These are phyloP conservation scores for Drosophila mayri DNA, from an alignment of 1,140 invertebrate species.

Conservation along the genomic window DNA sequence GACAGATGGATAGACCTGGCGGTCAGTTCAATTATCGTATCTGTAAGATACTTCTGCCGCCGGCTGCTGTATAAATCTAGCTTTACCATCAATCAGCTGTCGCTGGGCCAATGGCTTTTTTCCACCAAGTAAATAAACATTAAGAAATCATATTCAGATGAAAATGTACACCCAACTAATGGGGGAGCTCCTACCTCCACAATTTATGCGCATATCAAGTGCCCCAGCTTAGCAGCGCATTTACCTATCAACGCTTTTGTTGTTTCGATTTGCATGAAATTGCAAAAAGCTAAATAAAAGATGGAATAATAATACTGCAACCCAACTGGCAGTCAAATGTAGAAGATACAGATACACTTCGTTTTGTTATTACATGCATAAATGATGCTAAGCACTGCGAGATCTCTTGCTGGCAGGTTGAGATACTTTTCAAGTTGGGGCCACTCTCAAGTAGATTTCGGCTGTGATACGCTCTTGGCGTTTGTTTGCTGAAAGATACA, in stretches of 20 bases:
- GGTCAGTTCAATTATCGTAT: constrained; percentile 48
- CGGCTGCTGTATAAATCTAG: constrained; percentile 62
- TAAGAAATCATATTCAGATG: constrained; percentile 63
- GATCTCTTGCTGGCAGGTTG: constrained; percentile 11
- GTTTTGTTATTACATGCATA: constrained; percentile 42
- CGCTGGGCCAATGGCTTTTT: constrained; percentile 64
- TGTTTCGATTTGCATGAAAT: constrained; percentile 63
- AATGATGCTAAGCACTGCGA: constrained; percentile 21
- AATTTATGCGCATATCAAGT: constrained; percentile 77
- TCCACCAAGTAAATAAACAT: constrained; percentile 68
- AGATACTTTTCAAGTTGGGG: constrained; percentile 48
- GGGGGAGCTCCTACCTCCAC: neutral
- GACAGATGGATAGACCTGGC: constrained; percentile 15
- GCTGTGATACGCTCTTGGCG: constrained; percentile 14
- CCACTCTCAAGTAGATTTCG: constrained; percentile 25
- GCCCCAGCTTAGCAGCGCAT: constrained; percentile 34
- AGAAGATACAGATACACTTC: constrained; percentile 33
- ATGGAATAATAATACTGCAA: constrained; percentile 15
- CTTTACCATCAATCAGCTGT: constrained; percentile 81
- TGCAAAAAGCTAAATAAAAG: constrained; percentile 25
- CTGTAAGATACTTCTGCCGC: constrained; percentile 27
- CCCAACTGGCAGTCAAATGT: constrained; percentile 19
- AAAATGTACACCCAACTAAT: constrained; percentile 47
- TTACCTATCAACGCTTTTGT: constrained; percentile 63
- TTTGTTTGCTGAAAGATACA: constrained; percentile 16